These are phyloP conservation scores for Rhinatrema bivittatum DNA, from an alignment of 2,797 vertebrate species.

Conservation along the genomic window DNA sequence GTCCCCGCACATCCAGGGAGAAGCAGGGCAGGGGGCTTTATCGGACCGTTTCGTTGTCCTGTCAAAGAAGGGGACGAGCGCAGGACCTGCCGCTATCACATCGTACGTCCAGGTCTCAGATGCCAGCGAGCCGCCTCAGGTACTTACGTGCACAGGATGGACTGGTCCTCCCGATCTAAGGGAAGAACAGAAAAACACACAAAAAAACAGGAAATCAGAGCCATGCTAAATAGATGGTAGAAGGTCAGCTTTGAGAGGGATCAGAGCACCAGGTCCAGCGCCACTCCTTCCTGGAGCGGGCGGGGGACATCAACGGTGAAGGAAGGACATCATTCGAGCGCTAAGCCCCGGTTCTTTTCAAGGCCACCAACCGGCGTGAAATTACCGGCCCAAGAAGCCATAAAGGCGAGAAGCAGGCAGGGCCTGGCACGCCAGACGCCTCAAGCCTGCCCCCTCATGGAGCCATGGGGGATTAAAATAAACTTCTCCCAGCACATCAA, in stretches of 20 bases:
- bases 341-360: not conserved
- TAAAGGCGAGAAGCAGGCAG: rapidly evolving
- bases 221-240: not conserved
- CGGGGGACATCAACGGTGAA: rapidly evolving
- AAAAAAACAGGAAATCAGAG: not conserved
- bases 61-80: not conserved
- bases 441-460: no score
- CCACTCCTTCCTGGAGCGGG: conserved; percentile 21
- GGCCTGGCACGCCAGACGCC: no score
- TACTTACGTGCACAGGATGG: conserved; percentile 94
- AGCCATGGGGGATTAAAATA: not conserved
- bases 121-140: not conserved
- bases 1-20: no score
- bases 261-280: conserved; percentile 6
- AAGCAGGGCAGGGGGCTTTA: no score
- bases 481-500: not conserved
- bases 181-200: conserved; percentile 2
- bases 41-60: no score
- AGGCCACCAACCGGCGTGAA: not conserved
- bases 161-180: conserved; percentile 83
- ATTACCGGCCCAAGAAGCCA: not conserved
- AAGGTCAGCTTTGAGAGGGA: no score
- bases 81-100: not conserved
- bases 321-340: not conserved
- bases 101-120: not conserved